Evolutionary conservation across 2,797 vertebrate species (phyloP), one percentile per base, ranked within the genome.

Genomic region (Corythornis leucogaster): DNA sequence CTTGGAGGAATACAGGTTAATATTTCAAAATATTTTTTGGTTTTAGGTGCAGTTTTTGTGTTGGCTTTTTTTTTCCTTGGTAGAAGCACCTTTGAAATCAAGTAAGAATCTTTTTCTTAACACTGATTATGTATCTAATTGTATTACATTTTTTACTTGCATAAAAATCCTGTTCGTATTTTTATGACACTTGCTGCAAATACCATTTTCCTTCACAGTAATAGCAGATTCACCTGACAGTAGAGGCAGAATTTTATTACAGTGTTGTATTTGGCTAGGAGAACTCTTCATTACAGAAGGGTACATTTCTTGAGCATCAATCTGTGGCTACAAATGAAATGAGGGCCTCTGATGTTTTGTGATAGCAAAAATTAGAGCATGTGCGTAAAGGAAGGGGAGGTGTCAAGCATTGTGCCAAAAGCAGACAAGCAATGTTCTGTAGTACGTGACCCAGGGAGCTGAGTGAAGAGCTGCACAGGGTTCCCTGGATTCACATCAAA

Each of bases 401-500:
- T 68, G 58, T 51, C 64, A 21, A 74, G 48, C 1, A 1, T 15
- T 2, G 2, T 71, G 90, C 84, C 92, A 95, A 77, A 64, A 92
- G 58, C 59, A 69, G 71, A 19, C 13, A 33, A 73, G 54, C n/a
- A 86, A 33, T 28, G 15, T 51, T 83, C 42, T 62, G 64, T 85
- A 69, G 40, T 92, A 91, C 63, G 59, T 93, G 91, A 90, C 51
- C 43, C 0, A 0, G 59, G 42, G 55, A 87, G 46, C 80, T 42
- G 66, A 50, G 58, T 76, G 1, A 53, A 78, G 18, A 14, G 58
- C 82, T 91, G 70, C 85, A 48, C 75, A 85, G 55, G 67, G 63
- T 76, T 94, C 87, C 85, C 91, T 95, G 93, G 95, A 93, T 73
- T 77, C 55, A 67, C 59, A 48, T 84, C 95, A 95, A 95, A 70